Conservation (phyloP, 2,113 vertebrate species). For the Larimichthys polyactis region DNA sequence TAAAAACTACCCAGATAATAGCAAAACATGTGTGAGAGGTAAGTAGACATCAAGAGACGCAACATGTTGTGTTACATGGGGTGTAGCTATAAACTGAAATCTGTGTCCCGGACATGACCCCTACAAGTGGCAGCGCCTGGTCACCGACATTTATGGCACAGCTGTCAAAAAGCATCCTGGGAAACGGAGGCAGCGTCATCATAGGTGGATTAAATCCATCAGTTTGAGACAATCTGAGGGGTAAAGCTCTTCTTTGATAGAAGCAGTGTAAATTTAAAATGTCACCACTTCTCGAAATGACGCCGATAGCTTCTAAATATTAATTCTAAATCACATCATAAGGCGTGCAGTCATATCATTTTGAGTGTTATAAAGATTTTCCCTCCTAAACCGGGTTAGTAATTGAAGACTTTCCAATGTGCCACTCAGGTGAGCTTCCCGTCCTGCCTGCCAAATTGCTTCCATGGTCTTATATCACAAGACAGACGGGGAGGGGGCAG, state of each 20-base stretch:
- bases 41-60: too few species aligned
- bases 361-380: constrained; percentile 1
- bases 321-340: background rate
- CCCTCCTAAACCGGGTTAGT: constrained; percentile 43
- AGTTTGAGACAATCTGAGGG: background rate
- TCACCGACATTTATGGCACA: background rate
- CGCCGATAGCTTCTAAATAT: background rate
- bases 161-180: background rate
- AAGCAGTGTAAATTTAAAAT: background rate
- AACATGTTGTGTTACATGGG: too few species aligned
- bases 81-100: background rate
- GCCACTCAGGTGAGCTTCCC: constrained; percentile 12
- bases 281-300: background rate
- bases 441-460: constrained; percentile 40
- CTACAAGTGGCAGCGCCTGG: background rate
- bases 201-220: background rate
- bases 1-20: background rate
- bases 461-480: constrained; percentile 58
- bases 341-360: background rate
- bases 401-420: constrained; percentile 35
- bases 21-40: too few species aligned
- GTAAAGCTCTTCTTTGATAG: background rate
- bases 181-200: background rate
- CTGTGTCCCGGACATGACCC: background rate
- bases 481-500: background rate